A percentile compares a stretch with the other conserved stretches of the same genome.
Conservation (phyloP, 2,113 vertebrate species). For the Struthidea cinerea region DNA sequence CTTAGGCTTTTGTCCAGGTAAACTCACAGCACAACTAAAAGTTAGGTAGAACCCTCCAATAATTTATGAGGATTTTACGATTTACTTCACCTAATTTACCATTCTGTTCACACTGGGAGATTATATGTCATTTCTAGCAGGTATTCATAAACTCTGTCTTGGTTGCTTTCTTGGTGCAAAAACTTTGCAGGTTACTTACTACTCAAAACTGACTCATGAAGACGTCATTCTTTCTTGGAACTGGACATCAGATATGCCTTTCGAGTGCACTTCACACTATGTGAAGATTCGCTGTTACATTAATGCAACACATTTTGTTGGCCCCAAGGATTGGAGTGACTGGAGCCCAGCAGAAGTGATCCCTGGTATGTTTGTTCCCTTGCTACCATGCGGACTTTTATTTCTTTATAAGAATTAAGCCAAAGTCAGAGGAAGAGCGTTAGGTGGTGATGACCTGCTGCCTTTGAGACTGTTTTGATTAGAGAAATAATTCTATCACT, state of each 20-base stretch:
- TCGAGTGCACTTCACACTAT: constrained; percentile 70
- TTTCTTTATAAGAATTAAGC: neutral
- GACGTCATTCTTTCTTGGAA: constrained; percentile 63
- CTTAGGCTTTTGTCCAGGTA: neutral
- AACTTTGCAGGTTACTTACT: constrained; percentile 47
- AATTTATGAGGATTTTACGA: neutral
- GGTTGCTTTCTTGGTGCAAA: neutral
- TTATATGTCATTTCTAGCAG: neutral
- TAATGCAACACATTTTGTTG: constrained; percentile 51
- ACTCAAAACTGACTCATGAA: constrained; percentile 47
- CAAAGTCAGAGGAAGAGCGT: neutral
- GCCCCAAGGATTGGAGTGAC: constrained; percentile 67
- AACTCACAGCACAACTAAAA: neutral
- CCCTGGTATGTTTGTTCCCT: constrained; percentile 57
- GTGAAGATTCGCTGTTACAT: constrained; percentile 64
- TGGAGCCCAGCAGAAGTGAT: constrained; percentile 66
- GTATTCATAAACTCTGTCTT: neutral
- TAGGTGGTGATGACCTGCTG: neutral
- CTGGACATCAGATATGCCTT: constrained; percentile 74
- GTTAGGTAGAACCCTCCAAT: neutral
- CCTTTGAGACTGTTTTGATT: neutral
- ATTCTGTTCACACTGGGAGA: neutral
- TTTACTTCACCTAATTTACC: neutral
- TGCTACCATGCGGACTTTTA: neutral
- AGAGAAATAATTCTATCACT: neutral